Evolutionary conservation across 2,888 invertebrate species (phyloP).

Genomic region (Neoitamus cyanurus): DNA sequence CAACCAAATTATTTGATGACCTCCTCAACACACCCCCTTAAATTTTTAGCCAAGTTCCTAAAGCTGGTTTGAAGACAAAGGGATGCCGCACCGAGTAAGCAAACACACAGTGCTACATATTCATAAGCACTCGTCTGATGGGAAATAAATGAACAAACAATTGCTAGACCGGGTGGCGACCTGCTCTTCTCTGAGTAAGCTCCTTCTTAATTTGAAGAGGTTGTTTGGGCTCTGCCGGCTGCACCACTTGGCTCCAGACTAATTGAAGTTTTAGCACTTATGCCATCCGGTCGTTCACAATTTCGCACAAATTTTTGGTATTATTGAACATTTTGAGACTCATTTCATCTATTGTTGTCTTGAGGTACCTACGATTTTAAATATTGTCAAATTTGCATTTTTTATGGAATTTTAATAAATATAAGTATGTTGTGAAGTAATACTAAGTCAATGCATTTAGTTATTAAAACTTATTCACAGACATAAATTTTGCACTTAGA

Average conservation of each 20-base stretch:
- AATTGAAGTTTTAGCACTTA: background rate
- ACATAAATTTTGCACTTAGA: no score
- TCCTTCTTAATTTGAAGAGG: background rate
- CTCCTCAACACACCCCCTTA: background rate
- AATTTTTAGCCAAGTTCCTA: background rate
- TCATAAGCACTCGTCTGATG: background rate
- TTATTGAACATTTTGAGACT: background rate
- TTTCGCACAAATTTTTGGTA: background rate
- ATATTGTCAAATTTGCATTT: background rate
- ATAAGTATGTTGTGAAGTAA: no score
- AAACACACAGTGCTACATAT: background rate
- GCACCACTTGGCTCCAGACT: background rate
- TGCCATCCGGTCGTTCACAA: background rate
- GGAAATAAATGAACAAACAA: slow-evolving; percentile 5
- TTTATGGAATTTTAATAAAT: background rate
- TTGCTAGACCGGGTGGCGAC: background rate
- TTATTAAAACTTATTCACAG: no score
- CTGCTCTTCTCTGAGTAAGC: background rate
- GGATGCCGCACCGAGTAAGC: background rate
- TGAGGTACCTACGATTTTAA: background rate
- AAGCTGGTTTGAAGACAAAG: background rate
- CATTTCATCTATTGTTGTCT: background rate
- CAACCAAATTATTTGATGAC: background rate
- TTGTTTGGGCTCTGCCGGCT: background rate
- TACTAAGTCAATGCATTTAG: no score